Evolutionary conservation across 2,113 vertebrate genomes (phyloP), one percentile per base, ranked within the genome.

Genomic region (Pachyramphus minor): DNA sequence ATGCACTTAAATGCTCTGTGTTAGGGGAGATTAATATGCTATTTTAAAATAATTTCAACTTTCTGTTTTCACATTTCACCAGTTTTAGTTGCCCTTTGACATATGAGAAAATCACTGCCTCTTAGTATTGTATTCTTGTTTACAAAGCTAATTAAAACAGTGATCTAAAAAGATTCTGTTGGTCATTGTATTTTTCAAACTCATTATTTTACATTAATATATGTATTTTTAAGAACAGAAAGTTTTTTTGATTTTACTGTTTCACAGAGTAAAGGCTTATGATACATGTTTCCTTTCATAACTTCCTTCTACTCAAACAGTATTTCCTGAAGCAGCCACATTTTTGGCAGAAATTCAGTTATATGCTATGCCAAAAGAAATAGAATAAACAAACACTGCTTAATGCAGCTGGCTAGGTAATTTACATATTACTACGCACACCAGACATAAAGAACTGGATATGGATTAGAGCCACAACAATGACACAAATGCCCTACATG

Each of bases 381-480:
- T 75, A 97, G 98, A 98, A 98, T 97, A 97, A 98, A 98, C 98
- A 98, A 98, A 98, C 97, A 98, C 96, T 97, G 97, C 97, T 98
- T 98, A 98, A 97, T 90, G 97, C 98, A 98, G 97, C 97, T 98
- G 97, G 97, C 67, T 94, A 96, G 95, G 96, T 97, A 90, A 98
- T 98, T 98, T 98, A 98, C 98, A 98, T 98, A 98, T 97, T 98
- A 97, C 95, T 97, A 97, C 96, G 96, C 96, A 97, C 95, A 97
- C 96, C 95, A 97, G 97, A 97, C 94, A 97, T 2, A 86, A 97
- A 98, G 96, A 97, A 93, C 92, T 98, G 98, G 98, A 98, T 97
- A 97, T 96, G 97, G 97, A 98, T 98, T 97, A 98, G 96, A 95
- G 91, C 81, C 96, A 87, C 92, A 72, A 93, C 12, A 41, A 97